A percentile compares a stretch with the other conserved stretches of the same genome.
phyloP scores from a whole-genome alignment of 2,113 vertebrate genomes.

The Terrapene triunguis region DNA sequence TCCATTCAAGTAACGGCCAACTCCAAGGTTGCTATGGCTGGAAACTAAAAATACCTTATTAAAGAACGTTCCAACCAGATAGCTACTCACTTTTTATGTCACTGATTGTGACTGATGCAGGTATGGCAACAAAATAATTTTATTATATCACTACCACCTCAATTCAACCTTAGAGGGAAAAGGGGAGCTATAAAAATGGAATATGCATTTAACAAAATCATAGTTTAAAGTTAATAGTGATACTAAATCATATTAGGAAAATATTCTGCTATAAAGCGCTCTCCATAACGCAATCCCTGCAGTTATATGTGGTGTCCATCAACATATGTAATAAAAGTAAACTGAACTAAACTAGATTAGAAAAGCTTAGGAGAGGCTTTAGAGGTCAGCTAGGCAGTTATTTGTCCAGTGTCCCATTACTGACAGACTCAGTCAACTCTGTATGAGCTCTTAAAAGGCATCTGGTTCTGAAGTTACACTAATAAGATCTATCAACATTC shows the following conservation, averaged over 20 bases:
- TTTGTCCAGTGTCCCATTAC: background rate
- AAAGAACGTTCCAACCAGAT: background rate
- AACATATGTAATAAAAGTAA: background rate
- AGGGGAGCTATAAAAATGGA: background rate
- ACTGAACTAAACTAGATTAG: background rate
- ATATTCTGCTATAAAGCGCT: background rate
- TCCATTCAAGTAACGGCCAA: background rate
- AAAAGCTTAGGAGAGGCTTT: slow-evolving; percentile 2
- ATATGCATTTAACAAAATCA: background rate
- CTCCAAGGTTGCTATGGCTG: background rate
- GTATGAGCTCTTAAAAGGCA: background rate
- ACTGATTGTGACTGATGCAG: background rate
- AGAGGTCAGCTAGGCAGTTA: background rate
- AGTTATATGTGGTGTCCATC: background rate
- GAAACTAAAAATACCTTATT: background rate
- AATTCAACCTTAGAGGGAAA: background rate
- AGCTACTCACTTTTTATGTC: background rate
- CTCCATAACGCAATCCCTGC: background rate
- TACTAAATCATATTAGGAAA: background rate
- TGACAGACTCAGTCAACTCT: background rate
- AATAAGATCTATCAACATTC: background rate
- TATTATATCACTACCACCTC: background rate
- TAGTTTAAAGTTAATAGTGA: background rate
- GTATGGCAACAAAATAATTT: slow-evolving; percentile 6
- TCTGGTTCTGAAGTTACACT: background rate